Conservation (phyloP, 2,888 invertebrate genomes). For the Platycheirus rosarum region DNA sequence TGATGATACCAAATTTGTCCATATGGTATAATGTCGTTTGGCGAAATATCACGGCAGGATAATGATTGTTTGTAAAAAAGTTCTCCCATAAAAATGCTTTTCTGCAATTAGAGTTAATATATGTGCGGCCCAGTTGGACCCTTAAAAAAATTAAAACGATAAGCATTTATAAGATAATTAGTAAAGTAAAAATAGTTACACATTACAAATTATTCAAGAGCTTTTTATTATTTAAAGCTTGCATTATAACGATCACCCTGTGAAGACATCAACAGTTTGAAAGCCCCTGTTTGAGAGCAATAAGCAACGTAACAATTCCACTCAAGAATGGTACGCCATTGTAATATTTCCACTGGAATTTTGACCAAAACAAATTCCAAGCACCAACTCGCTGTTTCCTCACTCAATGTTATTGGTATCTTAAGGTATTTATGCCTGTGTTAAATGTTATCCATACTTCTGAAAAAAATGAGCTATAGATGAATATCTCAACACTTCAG, state of each 20-base stretch:
- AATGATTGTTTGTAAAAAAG: too few species aligned
- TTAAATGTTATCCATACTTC: neutral
- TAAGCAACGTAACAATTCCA: neutral
- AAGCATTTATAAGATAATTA: too few species aligned
- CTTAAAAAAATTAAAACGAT: too few species aligned
- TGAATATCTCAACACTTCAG: constrained; percentile 15
- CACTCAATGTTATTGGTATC: neutral
- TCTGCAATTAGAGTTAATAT: too few species aligned
- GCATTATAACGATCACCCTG: neutral
- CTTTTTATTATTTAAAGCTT: too few species aligned
- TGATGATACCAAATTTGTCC: too few species aligned
- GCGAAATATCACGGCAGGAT: too few species aligned
- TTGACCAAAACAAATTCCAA: constrained; percentile 42
- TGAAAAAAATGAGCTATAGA: constrained; percentile 41
- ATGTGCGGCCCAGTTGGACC: too few species aligned
- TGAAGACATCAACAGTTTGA: constrained; percentile 17
- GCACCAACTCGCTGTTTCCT: neutral
- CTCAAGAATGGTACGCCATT: constrained; percentile 51
- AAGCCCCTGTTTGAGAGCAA: neutral
- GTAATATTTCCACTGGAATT: constrained; percentile 48
- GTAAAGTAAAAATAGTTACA: too few species aligned
- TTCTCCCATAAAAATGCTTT: too few species aligned
- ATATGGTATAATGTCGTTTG: too few species aligned
- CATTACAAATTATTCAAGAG: too few species aligned
- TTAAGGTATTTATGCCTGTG: neutral